These are phyloP conservation scores for Sycophila sp. DNA, from an alignment of 1,140 invertebrate species.

Conservation along the genomic window DNA sequence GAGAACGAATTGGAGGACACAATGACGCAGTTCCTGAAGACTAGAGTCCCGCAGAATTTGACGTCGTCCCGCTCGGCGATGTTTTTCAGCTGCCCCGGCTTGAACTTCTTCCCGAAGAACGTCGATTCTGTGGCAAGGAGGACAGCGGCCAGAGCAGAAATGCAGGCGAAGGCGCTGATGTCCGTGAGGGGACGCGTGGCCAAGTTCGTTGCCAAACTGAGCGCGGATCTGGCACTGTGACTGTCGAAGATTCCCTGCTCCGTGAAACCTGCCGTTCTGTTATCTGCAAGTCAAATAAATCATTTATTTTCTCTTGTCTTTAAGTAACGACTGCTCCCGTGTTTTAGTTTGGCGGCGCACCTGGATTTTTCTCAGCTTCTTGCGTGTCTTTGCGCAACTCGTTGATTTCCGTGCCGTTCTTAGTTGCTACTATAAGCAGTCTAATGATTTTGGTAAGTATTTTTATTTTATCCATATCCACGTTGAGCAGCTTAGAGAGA, in stretches of 20 bases:
- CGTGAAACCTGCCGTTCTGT: constrained; percentile 61
- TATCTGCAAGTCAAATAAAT: constrained; percentile 48
- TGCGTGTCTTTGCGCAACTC: constrained; percentile 55
- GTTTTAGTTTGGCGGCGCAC: too few relatives aligned
- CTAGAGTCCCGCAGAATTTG: constrained; percentile 68
- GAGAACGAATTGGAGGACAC: constrained; percentile 68
- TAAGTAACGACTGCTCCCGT: too few relatives aligned
- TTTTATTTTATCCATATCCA: constrained; percentile 64
- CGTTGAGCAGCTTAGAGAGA: constrained; percentile 57
- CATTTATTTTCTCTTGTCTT: too few relatives aligned
- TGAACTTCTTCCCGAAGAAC: constrained; percentile 62
- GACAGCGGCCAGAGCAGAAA: constrained; percentile 56
- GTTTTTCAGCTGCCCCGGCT: constrained; percentile 45
- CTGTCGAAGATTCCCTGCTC: constrained; percentile 53
- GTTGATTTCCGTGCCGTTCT: constrained; percentile 54
- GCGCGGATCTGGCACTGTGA: constrained; percentile 50
- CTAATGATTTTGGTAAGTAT: constrained; percentile 65
- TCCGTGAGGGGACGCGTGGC: constrained; percentile 55
- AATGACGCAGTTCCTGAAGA: constrained; percentile 71
- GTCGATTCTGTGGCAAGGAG: constrained; percentile 61
- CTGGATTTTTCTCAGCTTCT: constrained; percentile 56
- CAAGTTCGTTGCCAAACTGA: constrained; percentile 61
- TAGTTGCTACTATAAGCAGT: constrained; percentile 58
- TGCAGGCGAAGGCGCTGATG: constrained; percentile 60
- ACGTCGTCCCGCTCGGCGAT: constrained; percentile 57